Conservation (phyloP, 2,888 invertebrate species). For the Trissolcus japonicus region DNA sequence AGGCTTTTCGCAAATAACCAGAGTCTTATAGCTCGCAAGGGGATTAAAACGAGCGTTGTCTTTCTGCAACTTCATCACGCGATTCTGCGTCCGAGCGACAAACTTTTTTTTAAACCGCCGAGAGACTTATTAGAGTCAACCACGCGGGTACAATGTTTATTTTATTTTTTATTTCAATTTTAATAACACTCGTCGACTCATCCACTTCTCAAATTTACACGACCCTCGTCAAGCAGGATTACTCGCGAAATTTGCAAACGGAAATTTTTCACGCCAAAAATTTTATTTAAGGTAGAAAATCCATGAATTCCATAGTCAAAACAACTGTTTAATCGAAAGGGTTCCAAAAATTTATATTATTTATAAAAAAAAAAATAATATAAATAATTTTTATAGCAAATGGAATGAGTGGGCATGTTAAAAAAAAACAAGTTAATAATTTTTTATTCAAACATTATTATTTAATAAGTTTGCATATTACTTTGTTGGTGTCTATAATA, state of each 20-base stretch:
- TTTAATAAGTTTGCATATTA: too few species aligned
- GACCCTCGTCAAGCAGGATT: constrained; percentile 50
- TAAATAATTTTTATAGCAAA: too few species aligned
- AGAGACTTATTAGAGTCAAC: constrained; percentile 28
- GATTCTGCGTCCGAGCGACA: constrained; percentile 1
- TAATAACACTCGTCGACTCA: constrained; percentile 33
- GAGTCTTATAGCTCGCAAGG: constrained; percentile 50
- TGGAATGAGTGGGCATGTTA: too few species aligned
- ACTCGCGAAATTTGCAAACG: constrained; percentile 10
- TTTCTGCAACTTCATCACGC: constrained; percentile 43
- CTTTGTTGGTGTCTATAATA: too few species aligned
- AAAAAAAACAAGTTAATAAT: too few species aligned
- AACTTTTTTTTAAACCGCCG: constrained; percentile 12
- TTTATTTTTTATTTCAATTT: constrained; percentile 17
- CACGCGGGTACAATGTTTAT: constrained; percentile 14
- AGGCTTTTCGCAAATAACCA: constrained; percentile 52
- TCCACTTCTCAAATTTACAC: constrained; percentile 14
- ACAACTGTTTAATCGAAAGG: too few species aligned
- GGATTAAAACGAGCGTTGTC: constrained; percentile 52
- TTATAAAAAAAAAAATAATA: too few species aligned
- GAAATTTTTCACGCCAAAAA: constrained; percentile 32
- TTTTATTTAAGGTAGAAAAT: constrained; percentile 38
- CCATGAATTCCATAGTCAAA: too few species aligned
- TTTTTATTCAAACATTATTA: too few species aligned
- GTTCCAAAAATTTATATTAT: too few species aligned